phyloP scores from a whole-genome alignment of 2,113 vertebrate genomes.

The Procavia capensis region DNA sequence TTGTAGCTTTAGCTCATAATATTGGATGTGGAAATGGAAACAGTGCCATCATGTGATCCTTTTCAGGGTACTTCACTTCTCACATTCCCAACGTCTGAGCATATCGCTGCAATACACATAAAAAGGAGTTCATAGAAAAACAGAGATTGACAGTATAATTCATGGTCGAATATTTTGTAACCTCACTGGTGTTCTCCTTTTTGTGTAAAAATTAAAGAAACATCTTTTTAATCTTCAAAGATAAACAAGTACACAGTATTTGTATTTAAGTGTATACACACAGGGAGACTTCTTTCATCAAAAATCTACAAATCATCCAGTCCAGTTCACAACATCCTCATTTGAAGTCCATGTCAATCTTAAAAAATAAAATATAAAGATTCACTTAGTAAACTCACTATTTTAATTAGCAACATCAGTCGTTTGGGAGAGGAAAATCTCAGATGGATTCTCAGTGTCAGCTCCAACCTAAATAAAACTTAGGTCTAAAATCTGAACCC shows the following conservation, averaged over 20 bases:
- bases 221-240: constrained; percentile 70
- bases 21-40: constrained; percentile 96
- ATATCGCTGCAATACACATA: constrained; percentile 79
- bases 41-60: constrained; percentile 99
- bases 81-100: constrained; percentile 84
- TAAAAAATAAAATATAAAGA: constrained; percentile 58
- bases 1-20: constrained; percentile 90
- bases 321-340: constrained; percentile 46
- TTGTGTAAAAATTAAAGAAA: constrained; percentile 56
- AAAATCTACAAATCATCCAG: constrained; percentile 63
- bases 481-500: constrained; percentile 62
- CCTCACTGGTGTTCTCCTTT: constrained; percentile 37
- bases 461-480: constrained; percentile 40
- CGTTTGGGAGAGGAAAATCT: constrained; percentile 29
- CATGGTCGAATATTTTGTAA: constrained; percentile 54
- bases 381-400: constrained; percentile 64
- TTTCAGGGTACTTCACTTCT: constrained; percentile 94
- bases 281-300: constrained; percentile 6
- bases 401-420: constrained; percentile 73
- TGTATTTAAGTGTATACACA: background rate
- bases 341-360: constrained; percentile 68
- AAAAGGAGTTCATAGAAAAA: constrained; percentile 75
- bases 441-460: constrained; percentile 47
- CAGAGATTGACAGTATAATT: constrained; percentile 52
- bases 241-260: constrained; percentile 50